These are phyloP conservation scores for Phaethon lepturus DNA, from an alignment of 2,113 vertebrate genomes.

Conservation along the genomic window DNA sequence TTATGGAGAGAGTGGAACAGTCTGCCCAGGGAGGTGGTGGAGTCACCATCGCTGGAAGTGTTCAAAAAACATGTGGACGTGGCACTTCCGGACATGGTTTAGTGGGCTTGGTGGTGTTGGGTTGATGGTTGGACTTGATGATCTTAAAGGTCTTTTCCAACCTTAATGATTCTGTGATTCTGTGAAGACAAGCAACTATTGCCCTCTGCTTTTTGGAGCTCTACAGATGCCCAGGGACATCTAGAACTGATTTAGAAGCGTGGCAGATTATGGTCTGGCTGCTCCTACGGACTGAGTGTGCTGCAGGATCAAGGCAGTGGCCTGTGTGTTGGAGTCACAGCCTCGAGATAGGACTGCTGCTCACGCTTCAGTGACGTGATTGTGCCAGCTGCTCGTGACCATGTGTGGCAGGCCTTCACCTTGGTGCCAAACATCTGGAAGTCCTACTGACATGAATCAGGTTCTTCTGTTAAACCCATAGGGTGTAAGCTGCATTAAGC, in stretches of 20 bases:
- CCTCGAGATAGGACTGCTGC: rapidly evolving
- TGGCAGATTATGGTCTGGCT: not conserved
- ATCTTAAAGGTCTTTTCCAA: too few relatives aligned
- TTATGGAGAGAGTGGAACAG: too few relatives aligned
- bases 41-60: too few relatives aligned
- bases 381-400: not conserved
- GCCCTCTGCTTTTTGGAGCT: not conserved
- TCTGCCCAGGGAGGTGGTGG: too few relatives aligned
- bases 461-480: not conserved
- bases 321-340: not conserved
- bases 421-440: not conserved
- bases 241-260: not conserved
- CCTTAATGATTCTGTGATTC: too few relatives aligned
- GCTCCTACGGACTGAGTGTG: not conserved
- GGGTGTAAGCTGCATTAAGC: not conserved
- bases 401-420: rapidly evolving
- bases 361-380: rapidly evolving
- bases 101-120: too few relatives aligned
- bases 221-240: not conserved
- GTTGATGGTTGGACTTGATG: too few relatives aligned
- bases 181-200: not conserved
- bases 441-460: not conserved
- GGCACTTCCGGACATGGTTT: too few relatives aligned
- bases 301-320: not conserved
- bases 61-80: too few relatives aligned